Evolutionary conservation across 2,888 invertebrate genomes (phyloP), one percentile per base, ranked within the genome.

Genomic region (Diplazon laetatorius): DNA sequence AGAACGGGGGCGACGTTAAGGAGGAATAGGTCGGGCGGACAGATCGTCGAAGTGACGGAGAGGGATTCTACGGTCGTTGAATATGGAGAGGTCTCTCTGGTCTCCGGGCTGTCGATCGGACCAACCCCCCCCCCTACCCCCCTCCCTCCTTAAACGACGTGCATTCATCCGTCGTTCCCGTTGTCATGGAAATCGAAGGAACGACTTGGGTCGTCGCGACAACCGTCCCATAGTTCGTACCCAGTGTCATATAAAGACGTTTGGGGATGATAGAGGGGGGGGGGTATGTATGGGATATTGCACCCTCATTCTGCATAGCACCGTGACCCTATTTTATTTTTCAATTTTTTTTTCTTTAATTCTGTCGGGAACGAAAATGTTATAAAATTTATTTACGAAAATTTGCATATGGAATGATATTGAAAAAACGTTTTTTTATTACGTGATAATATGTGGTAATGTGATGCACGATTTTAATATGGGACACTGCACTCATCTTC

Each of bases 91-190:
- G 77, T n/a, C n/a, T n/a, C n/a, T 82, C 83, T 82, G 55, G n/a
- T n/a, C n/a, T 82, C 80, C 81, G 85, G 86, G 82, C 84, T 86
- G 86, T 87, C 86, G 86, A 87, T 87, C 87, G 87, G 80, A n/a
- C n/a, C n/a, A n/a, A n/a, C n/a, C n/a, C n/a, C n/a, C n/a, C n/a
- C n/a, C n/a, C n/a, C n/a, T n/a, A n/a, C n/a, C n/a, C n/a, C n/a
- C n/a, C n/a, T n/a, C n/a, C n/a, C n/a, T 85, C 78, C 87, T 83
- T 86, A 85, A 85, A 87, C 85, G 87, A 86, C 87, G 77, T 72
- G 82, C 84, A 83, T 82, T 83, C 79, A 82, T 69, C 72, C 77
- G 65, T 78, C 69, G 66, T 2, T 78, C 70, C 82, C 82, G 83
- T 85, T 85, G 85, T 85, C 85, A 85, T 86, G 83, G 82, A 83